Conservation (phyloP, 2,888 invertebrate genomes). For the Phalera bucephala region DNA sequence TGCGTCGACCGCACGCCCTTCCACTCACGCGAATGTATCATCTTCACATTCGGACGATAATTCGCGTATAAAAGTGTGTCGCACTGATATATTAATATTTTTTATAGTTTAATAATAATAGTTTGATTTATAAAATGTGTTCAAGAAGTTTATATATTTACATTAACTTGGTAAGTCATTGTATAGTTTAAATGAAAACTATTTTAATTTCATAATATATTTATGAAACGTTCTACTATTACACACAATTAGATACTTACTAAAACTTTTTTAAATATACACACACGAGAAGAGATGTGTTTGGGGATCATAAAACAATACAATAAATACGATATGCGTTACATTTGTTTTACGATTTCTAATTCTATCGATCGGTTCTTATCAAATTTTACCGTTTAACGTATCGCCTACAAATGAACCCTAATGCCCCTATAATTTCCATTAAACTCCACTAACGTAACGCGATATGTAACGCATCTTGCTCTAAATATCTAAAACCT, state of each 20-base stretch:
- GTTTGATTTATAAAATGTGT: slow-evolving; percentile 63
- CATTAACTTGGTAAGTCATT: slow-evolving; percentile 65
- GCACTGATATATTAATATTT: slow-evolving; percentile 38
- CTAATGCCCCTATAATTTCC: too few relatives aligned
- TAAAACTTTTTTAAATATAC: too few relatives aligned
- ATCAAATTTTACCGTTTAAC: slow-evolving; percentile 23
- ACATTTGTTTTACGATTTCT: too few relatives aligned
- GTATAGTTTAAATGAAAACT: too few relatives aligned
- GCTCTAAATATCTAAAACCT: too few relatives aligned
- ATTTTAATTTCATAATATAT: neutral
- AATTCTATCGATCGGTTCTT: slow-evolving; percentile 20
- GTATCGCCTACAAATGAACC: too few relatives aligned
- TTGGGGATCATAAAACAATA: too few relatives aligned
- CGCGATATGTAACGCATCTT: too few relatives aligned
- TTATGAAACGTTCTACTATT: neutral
- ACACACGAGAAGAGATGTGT: too few relatives aligned
- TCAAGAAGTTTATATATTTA: slow-evolving; percentile 55
- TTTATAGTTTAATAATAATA: slow-evolving; percentile 45
- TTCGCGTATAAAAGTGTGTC: slow-evolving; percentile 69
- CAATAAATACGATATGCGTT: too few relatives aligned
- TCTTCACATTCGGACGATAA: slow-evolving; percentile 65
- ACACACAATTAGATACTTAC: too few relatives aligned
- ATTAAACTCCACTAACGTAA: too few relatives aligned
- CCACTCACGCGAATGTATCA: slow-evolving; percentile 74
- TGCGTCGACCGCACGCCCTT: slow-evolving; percentile 81